Percentiles rank a stretch among this genome's conserved stretches.
Conservation (phyloP, 2,888 invertebrate genomes). For the Chrysolina oricalcia region DNA sequence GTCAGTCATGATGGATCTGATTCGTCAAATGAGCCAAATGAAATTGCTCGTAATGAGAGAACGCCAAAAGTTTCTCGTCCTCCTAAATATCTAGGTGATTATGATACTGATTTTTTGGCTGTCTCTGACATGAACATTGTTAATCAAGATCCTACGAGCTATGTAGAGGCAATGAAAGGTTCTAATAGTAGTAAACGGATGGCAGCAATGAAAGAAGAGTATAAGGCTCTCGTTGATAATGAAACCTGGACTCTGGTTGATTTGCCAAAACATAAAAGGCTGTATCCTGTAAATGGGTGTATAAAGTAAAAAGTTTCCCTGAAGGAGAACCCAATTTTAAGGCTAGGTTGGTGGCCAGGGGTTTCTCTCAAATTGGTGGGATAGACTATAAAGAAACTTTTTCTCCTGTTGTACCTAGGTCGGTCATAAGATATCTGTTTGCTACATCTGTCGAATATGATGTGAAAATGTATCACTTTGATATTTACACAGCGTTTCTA, state of each 20-base stretch:
- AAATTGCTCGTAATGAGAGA: too few relatives aligned
- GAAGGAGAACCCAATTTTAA: constrained; percentile 38
- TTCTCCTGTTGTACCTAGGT: constrained; percentile 26
- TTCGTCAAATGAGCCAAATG: too few relatives aligned
- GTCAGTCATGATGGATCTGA: too few relatives aligned
- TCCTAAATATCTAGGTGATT: too few relatives aligned
- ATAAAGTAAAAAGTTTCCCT: neutral
- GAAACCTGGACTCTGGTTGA: neutral
- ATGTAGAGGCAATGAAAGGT: neutral
- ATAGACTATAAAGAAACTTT: constrained; percentile 36
- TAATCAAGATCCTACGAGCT: too few relatives aligned
- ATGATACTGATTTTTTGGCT: too few relatives aligned
- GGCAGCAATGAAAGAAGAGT: neutral
- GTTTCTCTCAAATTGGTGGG: constrained; percentile 53
- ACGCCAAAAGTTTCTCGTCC: too few relatives aligned
- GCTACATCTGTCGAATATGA: constrained; percentile 18
- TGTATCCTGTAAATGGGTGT: too few relatives aligned
- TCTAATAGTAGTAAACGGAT: neutral
- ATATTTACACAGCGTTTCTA: constrained; percentile 30
- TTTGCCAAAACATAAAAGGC: too few relatives aligned
- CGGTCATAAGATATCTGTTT: constrained; percentile 23
- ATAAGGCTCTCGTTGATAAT: neutral
- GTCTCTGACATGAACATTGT: too few relatives aligned
- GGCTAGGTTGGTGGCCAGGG: constrained; percentile 60
- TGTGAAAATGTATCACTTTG: constrained; percentile 32